phyloP scores from a whole-genome alignment of 1,140 invertebrate genomes.

The Drosophila punjabiensis region DNA sequence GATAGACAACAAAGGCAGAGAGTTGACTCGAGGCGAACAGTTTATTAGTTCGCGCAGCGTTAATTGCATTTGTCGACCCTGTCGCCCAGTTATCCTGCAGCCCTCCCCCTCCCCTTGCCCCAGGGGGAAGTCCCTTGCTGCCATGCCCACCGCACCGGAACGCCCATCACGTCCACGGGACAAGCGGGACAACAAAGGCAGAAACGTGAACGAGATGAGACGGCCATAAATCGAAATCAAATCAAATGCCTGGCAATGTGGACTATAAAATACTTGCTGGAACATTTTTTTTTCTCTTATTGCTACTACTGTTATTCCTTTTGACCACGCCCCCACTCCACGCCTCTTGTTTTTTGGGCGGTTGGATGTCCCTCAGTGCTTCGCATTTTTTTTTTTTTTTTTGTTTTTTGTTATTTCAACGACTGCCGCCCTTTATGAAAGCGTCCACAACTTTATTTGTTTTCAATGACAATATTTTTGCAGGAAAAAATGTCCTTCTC shows the following conservation, averaged over 20 bases:
- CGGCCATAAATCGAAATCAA: slow-evolving; percentile 75
- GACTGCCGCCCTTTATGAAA: slow-evolving; percentile 71
- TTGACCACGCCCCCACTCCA: slow-evolving; percentile 33
- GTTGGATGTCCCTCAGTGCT: slow-evolving; percentile 1
- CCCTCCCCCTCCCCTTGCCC: not conserved
- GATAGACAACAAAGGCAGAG: slow-evolving; percentile 24
- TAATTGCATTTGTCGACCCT: slow-evolving; percentile 52
- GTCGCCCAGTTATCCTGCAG: not conserved
- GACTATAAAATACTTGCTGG: slow-evolving; percentile 69
- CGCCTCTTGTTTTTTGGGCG: slow-evolving; percentile 9
- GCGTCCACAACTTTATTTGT: slow-evolving; percentile 82
- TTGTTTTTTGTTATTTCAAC: slow-evolving; percentile 8
- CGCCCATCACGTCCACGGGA: slow-evolving; percentile 31
- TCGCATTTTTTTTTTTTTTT: not conserved
- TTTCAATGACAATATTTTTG: slow-evolving; percentile 82
- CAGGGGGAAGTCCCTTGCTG: not conserved
- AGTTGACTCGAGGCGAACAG: slow-evolving; percentile 19
- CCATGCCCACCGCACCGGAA: slow-evolving; percentile 11
- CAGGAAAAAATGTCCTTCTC: slow-evolving; percentile 39
- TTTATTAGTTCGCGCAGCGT: slow-evolving; percentile 58
- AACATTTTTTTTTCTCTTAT: slow-evolving; percentile 33
- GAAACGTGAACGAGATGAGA: slow-evolving; percentile 38
- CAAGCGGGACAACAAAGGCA: slow-evolving; percentile 19
- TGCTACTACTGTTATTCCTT: slow-evolving; percentile 5
- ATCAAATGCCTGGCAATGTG: slow-evolving; percentile 69